phyloP scores from a whole-genome alignment of 2,888 invertebrate species.

The Trachelus stipa region DNA sequence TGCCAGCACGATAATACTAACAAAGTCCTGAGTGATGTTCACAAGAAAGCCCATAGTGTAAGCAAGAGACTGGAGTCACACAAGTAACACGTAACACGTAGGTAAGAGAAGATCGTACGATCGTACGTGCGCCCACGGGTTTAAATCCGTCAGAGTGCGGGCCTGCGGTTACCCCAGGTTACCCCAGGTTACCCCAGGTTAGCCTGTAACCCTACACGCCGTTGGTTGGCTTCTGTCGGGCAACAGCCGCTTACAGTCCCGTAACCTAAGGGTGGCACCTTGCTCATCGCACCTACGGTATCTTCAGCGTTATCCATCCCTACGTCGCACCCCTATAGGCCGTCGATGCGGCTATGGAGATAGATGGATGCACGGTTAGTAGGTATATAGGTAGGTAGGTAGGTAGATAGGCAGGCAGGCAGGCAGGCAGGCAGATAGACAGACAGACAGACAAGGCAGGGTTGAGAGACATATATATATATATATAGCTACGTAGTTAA shows the following conservation, averaged over 20 bases:
- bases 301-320: constrained; percentile 20
- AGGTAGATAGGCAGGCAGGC: neutral
- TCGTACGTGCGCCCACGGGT: neutral
- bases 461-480: no score
- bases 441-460: neutral
- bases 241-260: constrained; percentile 51
- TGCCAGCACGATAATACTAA: neutral
- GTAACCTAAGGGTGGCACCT: constrained; percentile 49
- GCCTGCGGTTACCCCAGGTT: constrained; percentile 59
- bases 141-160: constrained; percentile 10
- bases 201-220: constrained; percentile 61
- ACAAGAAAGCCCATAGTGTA: neutral
- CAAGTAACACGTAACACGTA: neutral
- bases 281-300: constrained; percentile 36
- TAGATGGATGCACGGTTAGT: no score
- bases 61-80: neutral
- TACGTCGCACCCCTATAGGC: neutral
- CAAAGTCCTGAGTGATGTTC: neutral
- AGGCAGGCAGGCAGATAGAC: neutral
- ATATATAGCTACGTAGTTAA: neutral
- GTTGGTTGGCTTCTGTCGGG: constrained; percentile 66
- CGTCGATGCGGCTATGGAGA: neutral
- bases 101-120: neutral
- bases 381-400: neutral
- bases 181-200: constrained; percentile 60